Conservation (phyloP, 2,797 vertebrate species). For the Rhinoraja longicauda region DNA sequence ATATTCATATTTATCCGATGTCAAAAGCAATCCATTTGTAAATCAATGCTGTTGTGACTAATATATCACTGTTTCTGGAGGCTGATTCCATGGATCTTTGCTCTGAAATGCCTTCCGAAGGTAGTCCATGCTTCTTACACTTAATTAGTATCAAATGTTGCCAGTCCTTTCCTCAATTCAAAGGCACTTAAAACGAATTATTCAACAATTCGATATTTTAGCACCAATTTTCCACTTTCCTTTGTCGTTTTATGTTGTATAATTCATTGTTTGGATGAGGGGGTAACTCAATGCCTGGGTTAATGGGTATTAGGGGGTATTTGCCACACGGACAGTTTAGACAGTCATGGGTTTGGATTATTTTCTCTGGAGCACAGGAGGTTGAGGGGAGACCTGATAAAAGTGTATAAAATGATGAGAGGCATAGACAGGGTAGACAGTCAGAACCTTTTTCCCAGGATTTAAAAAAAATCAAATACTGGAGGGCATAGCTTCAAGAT, state of each 20-base stretch:
- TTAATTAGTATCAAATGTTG: conserved; percentile 19
- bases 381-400: too few species aligned
- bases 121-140: neutral
- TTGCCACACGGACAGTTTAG: too few species aligned
- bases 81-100: neutral
- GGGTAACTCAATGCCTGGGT: too few species aligned
- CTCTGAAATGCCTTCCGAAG: neutral
- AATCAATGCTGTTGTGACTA: neutral
- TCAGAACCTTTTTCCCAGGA: too few species aligned
- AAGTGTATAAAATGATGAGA: too few species aligned
- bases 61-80: neutral
- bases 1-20: conserved; percentile 7
- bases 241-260: conserved; percentile 6
- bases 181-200: neutral
- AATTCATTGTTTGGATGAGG: neutral
- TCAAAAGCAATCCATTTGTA: neutral
- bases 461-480: too few species aligned
- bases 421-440: too few species aligned
- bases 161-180: neutral
- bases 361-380: too few species aligned
- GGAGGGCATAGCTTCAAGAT: too few species aligned
- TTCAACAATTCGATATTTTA: conserved; percentile 6
- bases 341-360: too few species aligned
- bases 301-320: too few species aligned
- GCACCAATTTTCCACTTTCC: neutral